These are phyloP conservation scores for Stegana nigrithorax DNA, from an alignment of 2,888 invertebrate genomes.

Conservation along the genomic window DNA sequence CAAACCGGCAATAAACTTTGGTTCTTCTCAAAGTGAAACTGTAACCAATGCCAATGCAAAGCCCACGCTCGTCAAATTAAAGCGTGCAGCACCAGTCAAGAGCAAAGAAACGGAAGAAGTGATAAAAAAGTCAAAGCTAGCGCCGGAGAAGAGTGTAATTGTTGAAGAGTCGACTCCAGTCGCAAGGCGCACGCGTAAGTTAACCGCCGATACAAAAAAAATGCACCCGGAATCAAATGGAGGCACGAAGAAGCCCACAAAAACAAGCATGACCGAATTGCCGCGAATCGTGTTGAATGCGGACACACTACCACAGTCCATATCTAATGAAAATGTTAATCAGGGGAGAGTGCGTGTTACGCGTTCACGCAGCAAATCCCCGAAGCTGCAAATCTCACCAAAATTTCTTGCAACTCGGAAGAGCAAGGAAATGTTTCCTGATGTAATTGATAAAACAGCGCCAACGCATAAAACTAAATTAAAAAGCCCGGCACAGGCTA, in stretches of 20 bases:
- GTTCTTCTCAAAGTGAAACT: no score
- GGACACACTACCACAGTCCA: constrained; percentile 29
- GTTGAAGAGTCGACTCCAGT: constrained; percentile 35
- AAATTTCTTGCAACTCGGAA: constrained; percentile 31
- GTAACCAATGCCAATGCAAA: background rate
- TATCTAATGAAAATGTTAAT: no score
- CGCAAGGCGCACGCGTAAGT: constrained; percentile 47
- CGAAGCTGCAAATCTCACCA: constrained; percentile 50
- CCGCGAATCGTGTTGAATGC: constrained; percentile 50
- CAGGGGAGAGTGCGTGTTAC: constrained; percentile 37
- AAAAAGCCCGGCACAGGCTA: no score
- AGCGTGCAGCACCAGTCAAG: constrained; percentile 49
- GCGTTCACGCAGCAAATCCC: constrained; percentile 54
- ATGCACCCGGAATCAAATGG: background rate
- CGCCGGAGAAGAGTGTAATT: background rate
- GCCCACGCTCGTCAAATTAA: constrained; percentile 33
- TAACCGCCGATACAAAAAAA: constrained; percentile 25
- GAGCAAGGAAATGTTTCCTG: no score
- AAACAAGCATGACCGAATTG: constrained; percentile 44
- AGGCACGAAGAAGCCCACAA: no score
- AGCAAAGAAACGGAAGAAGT: background rate
- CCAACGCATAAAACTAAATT: no score
- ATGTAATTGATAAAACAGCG: background rate
- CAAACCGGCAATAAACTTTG: no score
- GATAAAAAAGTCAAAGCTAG: constrained; percentile 32